Evolutionary conservation across 2,888 invertebrate genomes (phyloP).

Genomic region (Neoaliturus tenellus): DNA sequence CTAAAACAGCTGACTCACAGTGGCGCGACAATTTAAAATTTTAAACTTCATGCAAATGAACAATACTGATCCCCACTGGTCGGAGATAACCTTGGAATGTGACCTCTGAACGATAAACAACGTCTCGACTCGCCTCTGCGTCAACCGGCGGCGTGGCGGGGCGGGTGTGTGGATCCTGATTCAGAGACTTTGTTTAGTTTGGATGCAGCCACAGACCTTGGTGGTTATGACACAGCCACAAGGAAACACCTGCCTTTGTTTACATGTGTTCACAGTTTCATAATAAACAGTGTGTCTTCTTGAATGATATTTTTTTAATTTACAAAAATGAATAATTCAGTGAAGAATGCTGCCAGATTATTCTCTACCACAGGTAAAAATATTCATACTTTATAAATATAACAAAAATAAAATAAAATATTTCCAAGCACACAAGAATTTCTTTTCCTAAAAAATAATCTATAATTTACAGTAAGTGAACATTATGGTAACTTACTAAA

Average conservation of each 20-base stretch:
- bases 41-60: conserved; percentile 19
- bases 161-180: neutral
- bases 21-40: conserved; percentile 33
- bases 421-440: too few species aligned
- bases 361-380: neutral
- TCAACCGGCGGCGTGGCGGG: neutral
- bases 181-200: neutral
- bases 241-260: neutral
- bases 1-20: conserved; percentile 38
- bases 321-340: neutral
- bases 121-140: neutral
- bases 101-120: conserved; percentile 33
- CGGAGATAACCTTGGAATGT: conserved; percentile 24
- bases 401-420: too few species aligned
- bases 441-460: too few species aligned
- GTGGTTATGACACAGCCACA: neutral
- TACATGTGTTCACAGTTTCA: neutral
- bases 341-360: neutral
- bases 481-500: too few species aligned
- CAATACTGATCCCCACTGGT: neutral
- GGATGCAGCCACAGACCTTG: neutral
- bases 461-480: too few species aligned
- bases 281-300: neutral
- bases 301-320: neutral
- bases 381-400: too few species aligned